phyloP scores from a whole-genome alignment of 2,113 vertebrate genomes.

The Syrmaticus mikado region DNA sequence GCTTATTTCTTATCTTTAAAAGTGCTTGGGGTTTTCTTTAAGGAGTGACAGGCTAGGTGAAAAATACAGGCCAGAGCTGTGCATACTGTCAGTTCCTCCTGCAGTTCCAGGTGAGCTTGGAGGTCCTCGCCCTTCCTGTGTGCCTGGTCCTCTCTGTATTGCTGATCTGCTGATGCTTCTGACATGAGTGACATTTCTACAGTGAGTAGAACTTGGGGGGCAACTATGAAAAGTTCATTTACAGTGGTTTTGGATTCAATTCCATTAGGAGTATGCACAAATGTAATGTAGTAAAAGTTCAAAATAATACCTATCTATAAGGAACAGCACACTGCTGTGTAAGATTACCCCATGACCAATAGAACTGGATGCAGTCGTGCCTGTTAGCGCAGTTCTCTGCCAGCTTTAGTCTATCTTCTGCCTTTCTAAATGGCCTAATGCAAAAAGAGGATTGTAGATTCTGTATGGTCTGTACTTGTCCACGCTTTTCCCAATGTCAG shows the following conservation, averaged over 20 bases:
- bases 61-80: background rate
- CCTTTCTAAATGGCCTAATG: background rate
- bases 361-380: background rate
- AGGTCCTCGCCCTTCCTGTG: background rate
- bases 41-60: background rate
- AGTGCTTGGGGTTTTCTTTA: background rate
- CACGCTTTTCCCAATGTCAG: background rate
- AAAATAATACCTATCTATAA: background rate
- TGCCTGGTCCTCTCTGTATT: background rate
- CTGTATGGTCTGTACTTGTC: background rate
- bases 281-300: background rate
- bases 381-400: background rate
- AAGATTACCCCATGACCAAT: background rate
- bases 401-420: background rate
- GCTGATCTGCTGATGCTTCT: background rate
- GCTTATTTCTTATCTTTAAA: background rate
- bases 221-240: background rate
- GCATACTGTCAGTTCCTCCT: background rate
- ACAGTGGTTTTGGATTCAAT: background rate
- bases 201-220: rapidly evolving
- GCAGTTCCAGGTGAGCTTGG: background rate
- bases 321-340: background rate
- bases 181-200: background rate
- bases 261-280: background rate
- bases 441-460: background rate